Evolutionary conservation across 2,888 invertebrate genomes (phyloP).

Genomic region (Marronus borbonicus): DNA sequence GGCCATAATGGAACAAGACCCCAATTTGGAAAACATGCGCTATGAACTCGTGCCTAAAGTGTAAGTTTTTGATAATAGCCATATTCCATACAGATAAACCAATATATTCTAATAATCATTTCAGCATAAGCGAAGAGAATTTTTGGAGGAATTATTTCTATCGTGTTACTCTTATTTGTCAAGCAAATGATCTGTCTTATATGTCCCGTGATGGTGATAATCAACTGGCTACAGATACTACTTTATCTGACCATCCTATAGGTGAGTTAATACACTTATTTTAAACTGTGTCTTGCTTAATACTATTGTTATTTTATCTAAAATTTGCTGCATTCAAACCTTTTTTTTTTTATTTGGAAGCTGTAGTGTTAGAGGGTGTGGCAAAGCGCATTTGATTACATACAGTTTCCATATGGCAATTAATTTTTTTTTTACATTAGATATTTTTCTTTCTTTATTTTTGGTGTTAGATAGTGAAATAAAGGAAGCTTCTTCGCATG

Average conservation of each 20-base stretch:
- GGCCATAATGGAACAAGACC: conserved; percentile 95
- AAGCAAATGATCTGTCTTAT: conserved; percentile 85
- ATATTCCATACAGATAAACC: not conserved
- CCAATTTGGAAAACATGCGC: conserved; percentile 97
- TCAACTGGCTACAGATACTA: conserved; percentile 64
- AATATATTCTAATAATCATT: not conserved
- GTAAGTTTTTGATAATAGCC: conserved; percentile 75
- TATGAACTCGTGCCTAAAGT: conserved; percentile 99
- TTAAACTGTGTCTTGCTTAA: not conserved
- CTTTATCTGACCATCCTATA: conserved; percentile 66
- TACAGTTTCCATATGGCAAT: not conserved
- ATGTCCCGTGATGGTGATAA: conserved; percentile 69
- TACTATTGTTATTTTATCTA: not conserved
- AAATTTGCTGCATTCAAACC: no score
- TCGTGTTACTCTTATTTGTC: conserved; percentile 97
- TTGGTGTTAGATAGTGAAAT: conserved; percentile 56
- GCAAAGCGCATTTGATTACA: conserved; percentile 5
- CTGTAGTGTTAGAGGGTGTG: no score
- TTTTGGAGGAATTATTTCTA: conserved; percentile 99
- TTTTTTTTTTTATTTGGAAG: no score
- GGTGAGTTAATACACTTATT: conserved; percentile 60
- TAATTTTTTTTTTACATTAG: conserved; percentile 47
- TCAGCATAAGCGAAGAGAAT: conserved; percentile 94
- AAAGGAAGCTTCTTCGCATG: conserved; percentile 71
- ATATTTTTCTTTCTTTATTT: conserved; percentile 58